Evolutionary conservation across 2,888 invertebrate species (phyloP).

Genomic region (Dione vanillae): DNA sequence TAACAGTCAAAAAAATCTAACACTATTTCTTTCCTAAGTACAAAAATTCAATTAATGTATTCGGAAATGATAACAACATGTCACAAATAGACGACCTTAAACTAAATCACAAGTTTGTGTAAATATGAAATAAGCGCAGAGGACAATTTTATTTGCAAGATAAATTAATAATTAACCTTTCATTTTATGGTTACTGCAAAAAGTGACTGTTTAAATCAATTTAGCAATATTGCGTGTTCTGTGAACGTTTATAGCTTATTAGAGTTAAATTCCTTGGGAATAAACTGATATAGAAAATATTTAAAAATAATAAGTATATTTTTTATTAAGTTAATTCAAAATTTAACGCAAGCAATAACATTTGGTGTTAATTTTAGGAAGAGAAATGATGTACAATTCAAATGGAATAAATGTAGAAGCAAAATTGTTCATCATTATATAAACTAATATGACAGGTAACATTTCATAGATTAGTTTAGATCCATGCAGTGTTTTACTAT

Average conservation of each 20-base stretch:
- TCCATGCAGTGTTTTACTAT: background rate
- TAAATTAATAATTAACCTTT: conserved; percentile 8
- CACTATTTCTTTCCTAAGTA: background rate
- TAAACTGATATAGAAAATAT: background rate
- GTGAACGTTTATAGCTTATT: background rate
- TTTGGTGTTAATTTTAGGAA: background rate
- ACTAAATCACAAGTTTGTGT: conserved; percentile 39
- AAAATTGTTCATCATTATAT: background rate
- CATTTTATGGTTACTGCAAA: conserved; percentile 1
- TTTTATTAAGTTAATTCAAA: too few relatives aligned
- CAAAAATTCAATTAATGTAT: background rate
- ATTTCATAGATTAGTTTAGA: background rate
- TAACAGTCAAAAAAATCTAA: background rate
- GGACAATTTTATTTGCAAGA: conserved; percentile 26
- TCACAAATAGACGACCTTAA: conserved; percentile 43
- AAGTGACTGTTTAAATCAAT: background rate
- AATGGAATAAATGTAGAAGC: background rate
- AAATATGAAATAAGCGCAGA: conserved; percentile 24
- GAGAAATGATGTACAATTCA: background rate
- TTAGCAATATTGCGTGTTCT: background rate
- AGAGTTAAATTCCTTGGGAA: background rate
- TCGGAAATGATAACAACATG: conserved; percentile 34
- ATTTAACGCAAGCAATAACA: background rate
- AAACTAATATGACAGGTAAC: background rate
- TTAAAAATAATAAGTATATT: too few relatives aligned